Percentiles rank a stretch among this genome's conserved stretches.
Evolutionary conservation across 2,888 invertebrate species (phyloP).

Genomic region (Portevinia maculata): DNA sequence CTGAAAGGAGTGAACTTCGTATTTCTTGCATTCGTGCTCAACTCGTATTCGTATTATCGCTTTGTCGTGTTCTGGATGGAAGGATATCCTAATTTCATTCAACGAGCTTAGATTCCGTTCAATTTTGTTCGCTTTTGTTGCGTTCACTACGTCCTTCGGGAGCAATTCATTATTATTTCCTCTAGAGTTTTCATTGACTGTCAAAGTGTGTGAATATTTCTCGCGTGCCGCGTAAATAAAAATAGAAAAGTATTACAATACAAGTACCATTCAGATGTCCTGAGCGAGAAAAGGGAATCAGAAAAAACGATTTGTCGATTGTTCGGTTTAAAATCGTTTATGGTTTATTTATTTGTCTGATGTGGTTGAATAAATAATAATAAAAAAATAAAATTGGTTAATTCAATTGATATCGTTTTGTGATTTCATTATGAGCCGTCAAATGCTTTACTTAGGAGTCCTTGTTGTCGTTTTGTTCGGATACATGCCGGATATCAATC

Average conservation of each 20-base stretch:
- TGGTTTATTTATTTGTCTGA: conserved; percentile 23
- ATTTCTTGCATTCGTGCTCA: not conserved
- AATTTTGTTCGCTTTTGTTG: conserved; percentile 60
- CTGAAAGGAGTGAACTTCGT: conserved; percentile 4
- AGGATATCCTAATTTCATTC: conserved; percentile 72
- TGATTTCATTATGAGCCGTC: conserved; percentile 55
- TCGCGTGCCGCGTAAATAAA: conserved; percentile 50
- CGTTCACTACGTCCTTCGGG: conserved; percentile 52
- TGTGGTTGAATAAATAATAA: conserved; percentile 14
- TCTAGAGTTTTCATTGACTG: conserved; percentile 49
- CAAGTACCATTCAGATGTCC: conserved; percentile 50
- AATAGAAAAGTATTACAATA: conserved; percentile 20
- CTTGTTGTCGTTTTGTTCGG: conserved; percentile 45
- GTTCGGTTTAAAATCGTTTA: conserved; percentile 23
- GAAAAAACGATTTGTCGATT: conserved; percentile 19
- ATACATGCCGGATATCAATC: conserved; percentile 60
- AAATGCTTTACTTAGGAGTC: conserved; percentile 45
- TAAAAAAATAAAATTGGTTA: conserved; percentile 27
- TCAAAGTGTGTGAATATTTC: conserved; percentile 26
- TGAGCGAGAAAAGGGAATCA: not conserved
- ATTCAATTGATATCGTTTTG: conserved; percentile 25
- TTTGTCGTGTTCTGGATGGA: conserved; percentile 68
- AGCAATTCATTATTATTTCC: conserved; percentile 70
- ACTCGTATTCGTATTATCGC: conserved; percentile 1
- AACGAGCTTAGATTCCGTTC: conserved; percentile 65